Evolutionary conservation across 2,797 vertebrate species (phyloP).

Genomic region (Sebastes minor): DNA sequence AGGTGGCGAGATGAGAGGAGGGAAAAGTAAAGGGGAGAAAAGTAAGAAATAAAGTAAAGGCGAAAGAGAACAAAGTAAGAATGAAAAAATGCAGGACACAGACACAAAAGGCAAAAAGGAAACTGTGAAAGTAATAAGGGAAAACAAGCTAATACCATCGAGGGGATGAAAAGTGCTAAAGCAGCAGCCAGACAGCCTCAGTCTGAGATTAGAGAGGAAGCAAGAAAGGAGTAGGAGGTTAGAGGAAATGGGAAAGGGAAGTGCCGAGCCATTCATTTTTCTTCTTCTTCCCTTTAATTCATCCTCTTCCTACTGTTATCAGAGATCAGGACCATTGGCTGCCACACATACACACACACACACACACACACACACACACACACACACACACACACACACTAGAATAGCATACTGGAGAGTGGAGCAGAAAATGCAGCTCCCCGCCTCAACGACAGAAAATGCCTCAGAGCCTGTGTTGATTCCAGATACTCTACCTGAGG

Average conservation of each 20-base stretch:
- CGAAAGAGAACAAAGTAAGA: not conserved
- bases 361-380: constrained; percentile 1
- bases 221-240: constrained; percentile 21
- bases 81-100: constrained; percentile 11
- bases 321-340: constrained; percentile 51
- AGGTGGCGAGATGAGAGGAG: not conserved
- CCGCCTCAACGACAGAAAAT: constrained; percentile 23
- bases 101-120: constrained; percentile 14
- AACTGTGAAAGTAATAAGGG: constrained; percentile 50
- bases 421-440: constrained; percentile 11
- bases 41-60: not conserved
- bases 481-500: constrained; percentile 2
- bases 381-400: constrained; percentile 4
- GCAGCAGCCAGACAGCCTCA: constrained; percentile 51
- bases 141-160: constrained; percentile 49
- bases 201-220: constrained; percentile 63
- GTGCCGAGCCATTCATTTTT: constrained; percentile 57
- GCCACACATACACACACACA: constrained; percentile 2
- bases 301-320: constrained; percentile 55
- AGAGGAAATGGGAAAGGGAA: constrained; percentile 59
- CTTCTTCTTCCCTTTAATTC: constrained; percentile 51
- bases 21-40: not conserved
- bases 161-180: constrained; percentile 46
- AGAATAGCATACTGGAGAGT: not conserved
- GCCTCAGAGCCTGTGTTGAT: constrained; percentile 8